phyloP scores from a whole-genome alignment of 1,140 invertebrate genomes.

The Cepaea nemoralis region DNA sequence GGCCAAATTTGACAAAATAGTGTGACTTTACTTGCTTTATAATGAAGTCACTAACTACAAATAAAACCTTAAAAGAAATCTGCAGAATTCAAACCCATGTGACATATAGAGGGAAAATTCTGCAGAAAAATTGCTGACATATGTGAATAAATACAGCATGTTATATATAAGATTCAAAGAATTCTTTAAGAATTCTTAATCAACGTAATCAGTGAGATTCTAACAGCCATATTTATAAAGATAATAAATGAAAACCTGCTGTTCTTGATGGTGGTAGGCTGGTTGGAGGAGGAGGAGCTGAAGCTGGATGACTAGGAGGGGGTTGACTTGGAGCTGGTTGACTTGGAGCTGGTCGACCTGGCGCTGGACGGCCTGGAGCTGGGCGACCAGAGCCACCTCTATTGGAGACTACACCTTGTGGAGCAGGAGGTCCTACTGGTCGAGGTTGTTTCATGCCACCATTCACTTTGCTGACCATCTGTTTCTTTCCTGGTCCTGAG shows the following conservation, averaged over 20 bases:
- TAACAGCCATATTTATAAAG: too few relatives aligned
- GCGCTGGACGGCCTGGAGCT: slow-evolving; percentile 39
- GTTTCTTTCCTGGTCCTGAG: slow-evolving; percentile 58
- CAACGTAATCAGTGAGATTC: too few relatives aligned
- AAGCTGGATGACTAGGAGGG: slow-evolving; percentile 8
- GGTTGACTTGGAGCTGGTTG: slow-evolving; percentile 52
- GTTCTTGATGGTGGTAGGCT: slow-evolving; percentile 48
- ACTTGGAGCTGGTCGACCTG: slow-evolving; percentile 48
- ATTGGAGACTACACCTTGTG: slow-evolving; percentile 33
- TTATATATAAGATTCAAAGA: too few relatives aligned
- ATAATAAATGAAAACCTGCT: slow-evolving; percentile 41
- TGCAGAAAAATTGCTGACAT: too few relatives aligned
- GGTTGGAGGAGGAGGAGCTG: slow-evolving; percentile 51
- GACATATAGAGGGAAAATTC: too few relatives aligned
- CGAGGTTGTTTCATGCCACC: slow-evolving; percentile 28
- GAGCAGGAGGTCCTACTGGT: slow-evolving; percentile 33
- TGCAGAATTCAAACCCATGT: too few relatives aligned
- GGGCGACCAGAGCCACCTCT: slow-evolving; percentile 29
- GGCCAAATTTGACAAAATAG: too few relatives aligned
- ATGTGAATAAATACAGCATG: too few relatives aligned
- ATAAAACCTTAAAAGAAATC: too few relatives aligned
- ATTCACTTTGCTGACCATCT: slow-evolving; percentile 48
- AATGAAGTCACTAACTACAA: too few relatives aligned
- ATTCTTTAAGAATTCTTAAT: too few relatives aligned
- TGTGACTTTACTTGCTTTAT: too few relatives aligned